phyloP scores from a whole-genome alignment of 1,140 invertebrate genomes.

The Homalodisca vitripennis region DNA sequence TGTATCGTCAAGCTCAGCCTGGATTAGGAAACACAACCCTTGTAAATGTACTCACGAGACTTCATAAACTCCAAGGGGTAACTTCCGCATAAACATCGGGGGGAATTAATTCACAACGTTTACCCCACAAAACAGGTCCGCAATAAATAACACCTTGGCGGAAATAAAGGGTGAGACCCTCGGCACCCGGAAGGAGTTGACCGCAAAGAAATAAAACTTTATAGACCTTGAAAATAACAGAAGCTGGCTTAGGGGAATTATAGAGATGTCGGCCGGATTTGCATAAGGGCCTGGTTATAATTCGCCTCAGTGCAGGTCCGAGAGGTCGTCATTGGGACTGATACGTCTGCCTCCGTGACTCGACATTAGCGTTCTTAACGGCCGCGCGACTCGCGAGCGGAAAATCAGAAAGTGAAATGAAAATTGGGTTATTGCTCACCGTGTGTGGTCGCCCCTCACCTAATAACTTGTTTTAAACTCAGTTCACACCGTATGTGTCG shows the following conservation, averaged over 20 bases:
- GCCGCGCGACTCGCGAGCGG: background rate
- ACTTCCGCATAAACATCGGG: too few species aligned
- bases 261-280: slow-evolving; percentile 13
- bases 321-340: too few species aligned
- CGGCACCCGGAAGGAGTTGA: background rate
- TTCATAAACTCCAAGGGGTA: too few species aligned
- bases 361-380: background rate
- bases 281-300: slow-evolving; percentile 8
- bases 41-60: too few species aligned
- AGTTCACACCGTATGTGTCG: slow-evolving; percentile 12
- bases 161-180: background rate
- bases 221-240: slow-evolving; percentile 19
- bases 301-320: too few species aligned
- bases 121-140: background rate
- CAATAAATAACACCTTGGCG: background rate
- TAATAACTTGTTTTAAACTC: background rate
- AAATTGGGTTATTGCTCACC: slow-evolving; percentile 6
- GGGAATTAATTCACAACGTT: too few species aligned
- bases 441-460: background rate
- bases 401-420: slow-evolving; percentile 23
- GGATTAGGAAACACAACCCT: too few species aligned
- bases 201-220: slow-evolving; percentile 26
- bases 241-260: background rate
- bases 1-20: too few species aligned
- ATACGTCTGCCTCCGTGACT: background rate